A percentile compares a stretch with the other conserved stretches of the same genome.
Evolutionary conservation across 2,888 invertebrate genomes (phyloP).

Genomic region (Platerodrilus igneus): DNA sequence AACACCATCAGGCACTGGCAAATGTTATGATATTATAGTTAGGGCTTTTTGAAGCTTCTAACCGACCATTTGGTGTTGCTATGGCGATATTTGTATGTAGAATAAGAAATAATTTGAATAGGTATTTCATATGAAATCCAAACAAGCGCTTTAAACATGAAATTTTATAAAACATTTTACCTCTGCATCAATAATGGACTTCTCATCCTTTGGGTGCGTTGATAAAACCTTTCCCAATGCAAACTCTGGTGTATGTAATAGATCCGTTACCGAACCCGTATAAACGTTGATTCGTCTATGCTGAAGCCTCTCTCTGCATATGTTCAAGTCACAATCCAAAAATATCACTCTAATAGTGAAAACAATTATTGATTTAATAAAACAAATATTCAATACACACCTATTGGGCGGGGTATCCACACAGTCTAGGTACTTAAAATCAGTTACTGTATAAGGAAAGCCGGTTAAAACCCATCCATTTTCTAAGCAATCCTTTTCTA

Average conservation of each 20-base stretch:
- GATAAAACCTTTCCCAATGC: slow-evolving; percentile 31
- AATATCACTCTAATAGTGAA: slow-evolving; percentile 38
- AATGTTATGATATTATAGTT: no score
- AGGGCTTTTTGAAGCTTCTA: no score
- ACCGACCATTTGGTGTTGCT: no score
- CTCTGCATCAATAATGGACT: slow-evolving; percentile 40
- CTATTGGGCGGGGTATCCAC: slow-evolving; percentile 61
- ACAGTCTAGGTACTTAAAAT: slow-evolving; percentile 57
- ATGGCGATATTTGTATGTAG: no score
- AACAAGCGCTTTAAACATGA: no score
- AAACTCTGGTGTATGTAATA: slow-evolving; percentile 27
- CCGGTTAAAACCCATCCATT: slow-evolving; percentile 62
- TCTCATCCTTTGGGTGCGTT: slow-evolving; percentile 41
- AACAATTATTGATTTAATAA: slow-evolving; percentile 8
- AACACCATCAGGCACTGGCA: no score
- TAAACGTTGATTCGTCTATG: slow-evolving; percentile 36
- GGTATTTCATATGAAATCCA: no score
- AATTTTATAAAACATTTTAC: no score
- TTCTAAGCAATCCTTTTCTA: slow-evolving; percentile 54
- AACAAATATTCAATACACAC: no score
- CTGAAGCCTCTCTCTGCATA: slow-evolving; percentile 40
- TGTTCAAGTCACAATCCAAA: slow-evolving; percentile 42
- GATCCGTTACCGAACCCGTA: slow-evolving; percentile 37
- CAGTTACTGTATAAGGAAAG: slow-evolving; percentile 54
- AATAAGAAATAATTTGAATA: no score